phyloP scores from a whole-genome alignment of 2,888 invertebrate genomes.

The Notodonta dromedarius region DNA sequence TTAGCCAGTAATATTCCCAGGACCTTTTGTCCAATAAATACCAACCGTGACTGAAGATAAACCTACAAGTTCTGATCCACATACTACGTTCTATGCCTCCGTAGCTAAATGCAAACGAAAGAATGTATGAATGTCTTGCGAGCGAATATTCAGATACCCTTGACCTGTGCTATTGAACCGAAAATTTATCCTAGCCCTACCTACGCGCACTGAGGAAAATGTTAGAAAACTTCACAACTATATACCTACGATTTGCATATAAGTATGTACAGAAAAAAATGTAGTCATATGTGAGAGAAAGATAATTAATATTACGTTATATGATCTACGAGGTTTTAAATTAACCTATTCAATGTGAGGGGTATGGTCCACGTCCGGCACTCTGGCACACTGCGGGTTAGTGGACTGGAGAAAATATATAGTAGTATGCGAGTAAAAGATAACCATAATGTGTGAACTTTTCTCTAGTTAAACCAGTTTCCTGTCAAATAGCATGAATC shows the following conservation, averaged over 20 bases:
- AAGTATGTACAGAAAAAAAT: too few relatives aligned
- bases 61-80: too few relatives aligned
- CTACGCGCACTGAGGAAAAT: neutral
- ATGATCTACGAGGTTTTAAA: too few relatives aligned
- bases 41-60: too few relatives aligned
- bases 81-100: neutral
- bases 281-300: too few relatives aligned
- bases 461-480: conserved; percentile 45
- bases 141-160: conserved; percentile 11
- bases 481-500: conserved; percentile 48
- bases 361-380: neutral
- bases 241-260: too few relatives aligned
- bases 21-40: too few relatives aligned
- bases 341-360: too few relatives aligned
- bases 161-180: conserved; percentile 18
- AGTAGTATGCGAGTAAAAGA: conserved; percentile 8
- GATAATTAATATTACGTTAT: too few relatives aligned
- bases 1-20: too few relatives aligned
- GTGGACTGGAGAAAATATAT: neutral
- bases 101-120: neutral
- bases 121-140: conserved; percentile 3
- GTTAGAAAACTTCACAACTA: neutral
- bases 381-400: neutral
- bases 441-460: conserved; percentile 29
- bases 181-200: conserved; percentile 11